These are phyloP conservation scores for Drosophila birchii DNA, from an alignment of 2,888 invertebrate genomes.

Conservation along the genomic window DNA sequence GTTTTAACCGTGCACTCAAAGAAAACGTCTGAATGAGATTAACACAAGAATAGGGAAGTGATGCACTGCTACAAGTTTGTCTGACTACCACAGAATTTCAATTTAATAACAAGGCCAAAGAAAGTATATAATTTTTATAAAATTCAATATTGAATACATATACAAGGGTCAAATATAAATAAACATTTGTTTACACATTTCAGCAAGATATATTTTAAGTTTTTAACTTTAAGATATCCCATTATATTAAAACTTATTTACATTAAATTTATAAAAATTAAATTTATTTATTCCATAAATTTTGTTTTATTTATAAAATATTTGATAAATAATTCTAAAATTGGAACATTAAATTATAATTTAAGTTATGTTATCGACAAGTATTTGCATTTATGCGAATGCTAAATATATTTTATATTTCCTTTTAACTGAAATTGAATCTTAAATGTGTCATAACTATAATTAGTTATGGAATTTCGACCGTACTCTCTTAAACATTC, in stretches of 20 bases:
- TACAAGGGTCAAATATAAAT: too few species aligned
- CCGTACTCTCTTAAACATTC: accelerated
- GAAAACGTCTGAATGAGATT: conserved; percentile 17
- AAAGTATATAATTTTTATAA: background rate
- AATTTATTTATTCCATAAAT: background rate
- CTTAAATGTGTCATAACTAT: too few species aligned
- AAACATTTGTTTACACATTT: too few species aligned
- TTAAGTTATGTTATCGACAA: background rate
- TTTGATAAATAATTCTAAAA: too few species aligned
- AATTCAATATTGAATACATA: too few species aligned
- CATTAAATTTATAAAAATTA: too few species aligned
- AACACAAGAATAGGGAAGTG: background rate
- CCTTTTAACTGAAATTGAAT: too few species aligned
- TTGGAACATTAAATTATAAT: background rate
- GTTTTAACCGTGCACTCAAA: conserved; percentile 52
- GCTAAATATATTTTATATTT: too few species aligned
- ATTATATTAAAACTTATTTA: too few species aligned
- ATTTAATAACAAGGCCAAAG: background rate
- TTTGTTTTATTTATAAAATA: background rate
- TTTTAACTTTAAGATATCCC: too few species aligned
- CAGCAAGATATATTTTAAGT: too few species aligned
- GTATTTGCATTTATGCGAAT: background rate
- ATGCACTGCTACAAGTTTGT: background rate
- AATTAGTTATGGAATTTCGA: too few species aligned
- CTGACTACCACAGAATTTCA: background rate